Percentiles rank a stretch among this genome's conserved stretches.
Conservation (phyloP, 2,113 vertebrate genomes). For the Aphyosemion australe region DNA sequence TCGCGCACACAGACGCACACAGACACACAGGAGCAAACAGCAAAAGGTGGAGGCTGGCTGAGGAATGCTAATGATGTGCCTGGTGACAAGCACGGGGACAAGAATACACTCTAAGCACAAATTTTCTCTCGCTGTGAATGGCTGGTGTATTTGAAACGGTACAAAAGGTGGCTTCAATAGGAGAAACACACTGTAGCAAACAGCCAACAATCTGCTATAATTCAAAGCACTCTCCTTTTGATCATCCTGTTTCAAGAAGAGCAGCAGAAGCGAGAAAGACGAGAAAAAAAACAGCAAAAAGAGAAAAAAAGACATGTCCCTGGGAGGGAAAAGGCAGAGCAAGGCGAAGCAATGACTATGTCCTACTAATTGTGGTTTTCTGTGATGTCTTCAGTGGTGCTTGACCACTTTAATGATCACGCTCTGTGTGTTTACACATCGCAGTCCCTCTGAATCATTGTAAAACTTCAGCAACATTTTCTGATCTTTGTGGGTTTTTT, state of each 20-base stretch:
- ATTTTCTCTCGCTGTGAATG: conserved; percentile 72
- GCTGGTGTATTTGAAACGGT: conserved; percentile 77
- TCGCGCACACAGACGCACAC: conserved; percentile 7
- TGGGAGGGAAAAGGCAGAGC: conserved; percentile 59
- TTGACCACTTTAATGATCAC: conserved; percentile 71
- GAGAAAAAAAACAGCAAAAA: conserved; percentile 29
- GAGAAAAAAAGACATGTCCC: conserved; percentile 49
- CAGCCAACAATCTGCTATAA: conserved; percentile 76
- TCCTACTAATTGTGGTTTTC: conserved; percentile 64
- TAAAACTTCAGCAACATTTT: conserved; percentile 56
- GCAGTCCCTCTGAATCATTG: conserved; percentile 21
- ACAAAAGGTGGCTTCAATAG: conserved; percentile 72
- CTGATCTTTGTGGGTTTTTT: conserved; percentile 33
- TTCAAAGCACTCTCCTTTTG: conserved; percentile 76
- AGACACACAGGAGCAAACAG: conserved; percentile 52
- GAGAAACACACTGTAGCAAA: conserved; percentile 70
- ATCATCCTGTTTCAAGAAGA: conserved; percentile 76
- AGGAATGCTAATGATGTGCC: conserved; percentile 79
- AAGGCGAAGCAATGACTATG: conserved; percentile 63
- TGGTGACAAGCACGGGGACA: conserved; percentile 79
- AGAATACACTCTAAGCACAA: conserved; percentile 79
- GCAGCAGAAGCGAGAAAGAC: conserved; percentile 44
- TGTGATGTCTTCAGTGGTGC: conserved; percentile 58
- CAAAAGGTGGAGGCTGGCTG: conserved; percentile 71
- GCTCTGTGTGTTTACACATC: conserved; percentile 50